Evolutionary conservation across 2,888 invertebrate genomes (phyloP), one percentile per base, ranked within the genome.

Genomic region (Archips crataeganus): DNA sequence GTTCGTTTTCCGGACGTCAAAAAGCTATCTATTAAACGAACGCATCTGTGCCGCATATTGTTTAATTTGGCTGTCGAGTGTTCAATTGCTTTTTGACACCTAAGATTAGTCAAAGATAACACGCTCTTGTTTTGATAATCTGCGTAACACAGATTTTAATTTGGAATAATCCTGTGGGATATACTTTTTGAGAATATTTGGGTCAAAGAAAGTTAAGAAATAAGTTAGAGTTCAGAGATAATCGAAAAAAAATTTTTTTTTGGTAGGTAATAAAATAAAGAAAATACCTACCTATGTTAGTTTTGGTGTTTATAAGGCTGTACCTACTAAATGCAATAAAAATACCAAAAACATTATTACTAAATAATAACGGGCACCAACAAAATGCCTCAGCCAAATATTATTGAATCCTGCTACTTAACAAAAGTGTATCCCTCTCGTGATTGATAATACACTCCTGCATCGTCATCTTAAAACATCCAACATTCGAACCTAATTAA

Each of bases 1-100:
- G 79, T 85, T 91, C 85, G 87, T 93, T 93, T 93, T 91, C 89
- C 90, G 91, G 88, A 81, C 89, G 90, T 93, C 93, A 92, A 90
- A 90, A 89, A 89, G 85, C 87, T 81, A 93, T 93, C 77, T 84
- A 84, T 91, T 87, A 83, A 81, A 79, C 72, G 66, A n/a, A 57
- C 62, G 65, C 74, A 74, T 74, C 74, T 74, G 74, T 54, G 74
- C 3, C 23, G 57, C 68, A 63, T 73, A 68, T 68, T 73, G 72
- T 54, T 74, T 60, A 45, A 69, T 64, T 69, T 67, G 54, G 60
- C 49, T 74, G 69, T 70, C 65, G 45, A 60, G 60, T 69, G 60
- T 69, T 64, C 51, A 34, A 65, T 74, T 70, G 60, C 15, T 70
- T 65, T 74, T 36, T 54, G 74, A 70, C 69, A 10, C 32, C 51